Percentiles rank a stretch among this genome's conserved stretches.
phyloP scores from a whole-genome alignment of 2,797 vertebrate genomes.

The Sandelia bainsii region DNA sequence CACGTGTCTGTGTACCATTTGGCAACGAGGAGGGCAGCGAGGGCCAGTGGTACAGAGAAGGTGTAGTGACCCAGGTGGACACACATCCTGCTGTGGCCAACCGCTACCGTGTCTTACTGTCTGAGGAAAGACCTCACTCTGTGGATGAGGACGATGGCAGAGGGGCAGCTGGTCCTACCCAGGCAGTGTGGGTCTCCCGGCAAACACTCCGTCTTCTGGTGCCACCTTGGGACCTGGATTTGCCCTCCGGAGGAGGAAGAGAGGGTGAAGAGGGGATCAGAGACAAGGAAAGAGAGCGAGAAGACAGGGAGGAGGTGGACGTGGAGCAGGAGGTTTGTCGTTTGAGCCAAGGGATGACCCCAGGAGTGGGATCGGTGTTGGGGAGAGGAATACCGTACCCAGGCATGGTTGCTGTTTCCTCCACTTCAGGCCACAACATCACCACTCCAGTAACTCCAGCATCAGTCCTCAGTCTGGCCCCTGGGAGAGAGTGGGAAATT shows the following conservation, averaged over 20 bases:
- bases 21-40: slow-evolving; percentile 69
- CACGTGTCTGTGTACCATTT: slow-evolving; percentile 88
- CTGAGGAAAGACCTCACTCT: slow-evolving; percentile 67
- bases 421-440: slow-evolving; percentile 70
- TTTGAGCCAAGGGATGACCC: slow-evolving; percentile 75
- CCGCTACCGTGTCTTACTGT: slow-evolving; percentile 88
- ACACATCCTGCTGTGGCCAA: slow-evolving; percentile 86
- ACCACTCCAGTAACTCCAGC: slow-evolving; percentile 74
- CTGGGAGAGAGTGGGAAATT: slow-evolving; percentile 79
- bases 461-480: slow-evolving; percentile 77
- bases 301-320: slow-evolving; percentile 83
- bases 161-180: slow-evolving; percentile 61
- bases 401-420: slow-evolving; percentile 73
- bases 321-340: slow-evolving; percentile 82
- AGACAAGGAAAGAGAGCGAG: slow-evolving; percentile 71
- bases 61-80: slow-evolving; percentile 89
- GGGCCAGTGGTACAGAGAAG: slow-evolving; percentile 85
- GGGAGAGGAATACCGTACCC: slow-evolving; percentile 73
- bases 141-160: slow-evolving; percentile 65
- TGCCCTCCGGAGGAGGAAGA: slow-evolving; percentile 67
- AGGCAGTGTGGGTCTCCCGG: slow-evolving; percentile 85
- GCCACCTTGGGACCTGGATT: slow-evolving; percentile 88
- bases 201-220: slow-evolving; percentile 90
- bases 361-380: slow-evolving; percentile 65
- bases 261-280: slow-evolving; percentile 61